Evolutionary conservation across 2,888 invertebrate species (phyloP).

Genomic region (Petrophora chlorosata): DNA sequence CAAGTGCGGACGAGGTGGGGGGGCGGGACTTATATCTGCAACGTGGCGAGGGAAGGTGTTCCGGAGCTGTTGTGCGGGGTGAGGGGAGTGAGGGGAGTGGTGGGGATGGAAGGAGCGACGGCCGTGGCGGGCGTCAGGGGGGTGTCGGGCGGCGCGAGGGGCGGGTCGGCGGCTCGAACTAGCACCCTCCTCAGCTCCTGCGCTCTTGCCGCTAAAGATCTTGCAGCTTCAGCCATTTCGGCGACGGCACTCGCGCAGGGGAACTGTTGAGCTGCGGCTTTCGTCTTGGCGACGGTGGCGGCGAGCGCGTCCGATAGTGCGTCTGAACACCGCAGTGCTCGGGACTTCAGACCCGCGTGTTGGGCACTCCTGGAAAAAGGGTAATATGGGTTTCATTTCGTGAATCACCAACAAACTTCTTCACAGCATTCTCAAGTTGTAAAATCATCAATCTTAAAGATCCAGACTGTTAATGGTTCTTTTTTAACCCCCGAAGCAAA

Average conservation of each 20-base stretch:
- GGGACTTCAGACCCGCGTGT: constrained; percentile 88
- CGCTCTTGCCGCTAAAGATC: constrained; percentile 93
- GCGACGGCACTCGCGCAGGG: constrained; percentile 95
- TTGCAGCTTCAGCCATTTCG: constrained; percentile 96
- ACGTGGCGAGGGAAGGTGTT: constrained; percentile 60
- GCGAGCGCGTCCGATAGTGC: constrained; percentile 92
- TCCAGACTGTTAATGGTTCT: too few species aligned
- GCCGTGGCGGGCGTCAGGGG: constrained; percentile 63
- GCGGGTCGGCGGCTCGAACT: constrained; percentile 86
- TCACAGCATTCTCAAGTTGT: too few species aligned
- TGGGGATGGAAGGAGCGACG: constrained; percentile 62
- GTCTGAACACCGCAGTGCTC: constrained; percentile 90
- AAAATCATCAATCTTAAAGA: too few species aligned
- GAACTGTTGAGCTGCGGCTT: constrained; percentile 95
- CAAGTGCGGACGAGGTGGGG: constrained; percentile 32
- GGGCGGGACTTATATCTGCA: constrained; percentile 60
- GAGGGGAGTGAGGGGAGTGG: constrained; percentile 66
- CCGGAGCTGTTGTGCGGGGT: constrained; percentile 59
- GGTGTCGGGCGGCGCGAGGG: constrained; percentile 51
- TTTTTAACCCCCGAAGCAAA: too few species aligned
- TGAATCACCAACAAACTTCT: not conserved
- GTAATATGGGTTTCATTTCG: not conserved
- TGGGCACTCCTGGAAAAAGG: constrained; percentile 86
- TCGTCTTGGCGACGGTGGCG: constrained; percentile 93
- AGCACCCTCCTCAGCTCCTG: constrained; percentile 90